Percentiles rank a stretch among this genome's conserved stretches.
Conservation (phyloP, 2,113 vertebrate genomes). For the Dasypus novemcinctus region DNA sequence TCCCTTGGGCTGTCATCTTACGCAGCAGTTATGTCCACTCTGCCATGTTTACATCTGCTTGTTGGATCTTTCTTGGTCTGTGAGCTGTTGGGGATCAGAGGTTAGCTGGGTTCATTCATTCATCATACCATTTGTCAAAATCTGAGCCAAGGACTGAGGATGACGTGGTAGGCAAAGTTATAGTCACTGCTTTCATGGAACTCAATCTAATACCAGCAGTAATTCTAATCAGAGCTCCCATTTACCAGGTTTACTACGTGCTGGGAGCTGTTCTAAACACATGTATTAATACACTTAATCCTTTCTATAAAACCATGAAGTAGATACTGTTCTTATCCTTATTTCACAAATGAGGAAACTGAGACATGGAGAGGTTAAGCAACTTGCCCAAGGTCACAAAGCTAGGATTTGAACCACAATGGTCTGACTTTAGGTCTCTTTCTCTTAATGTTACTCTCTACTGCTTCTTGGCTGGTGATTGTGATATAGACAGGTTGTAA, state of each 20-base stretch:
- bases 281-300: too few species aligned
- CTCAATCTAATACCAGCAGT: background rate
- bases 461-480: background rate
- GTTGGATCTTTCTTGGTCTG: background rate
- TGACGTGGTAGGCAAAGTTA: background rate
- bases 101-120: background rate
- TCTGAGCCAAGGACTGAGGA: background rate
- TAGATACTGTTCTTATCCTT: too few species aligned
- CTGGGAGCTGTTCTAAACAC: background rate
- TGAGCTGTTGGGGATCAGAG: too few species aligned
- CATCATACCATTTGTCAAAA: background rate
- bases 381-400: background rate
- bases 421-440: background rate
- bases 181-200: background rate
- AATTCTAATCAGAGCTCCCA: background rate
- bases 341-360: too few species aligned
- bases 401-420: background rate
- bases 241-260: too few species aligned
- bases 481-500: background rate
- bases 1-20: background rate
- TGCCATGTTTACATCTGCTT: accelerated
- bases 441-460: background rate
- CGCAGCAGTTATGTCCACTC: background rate
- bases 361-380: background rate
- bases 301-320: background rate